phyloP scores from a whole-genome alignment of 2,113 vertebrate genomes.

The Colossoma macropomum region DNA sequence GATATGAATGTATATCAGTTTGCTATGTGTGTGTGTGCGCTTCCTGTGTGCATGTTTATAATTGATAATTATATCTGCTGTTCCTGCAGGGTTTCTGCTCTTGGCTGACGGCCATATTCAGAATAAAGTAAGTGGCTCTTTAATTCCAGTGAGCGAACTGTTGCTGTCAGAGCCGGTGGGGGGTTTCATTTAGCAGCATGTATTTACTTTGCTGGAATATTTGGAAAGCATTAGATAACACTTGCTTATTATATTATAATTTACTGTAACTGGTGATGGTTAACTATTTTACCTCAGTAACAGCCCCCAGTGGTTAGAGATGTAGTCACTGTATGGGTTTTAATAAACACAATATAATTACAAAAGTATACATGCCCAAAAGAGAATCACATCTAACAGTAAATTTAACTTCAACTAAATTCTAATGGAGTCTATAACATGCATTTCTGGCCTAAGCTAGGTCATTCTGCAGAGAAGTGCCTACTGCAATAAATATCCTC shows the following conservation, averaged over 20 bases:
- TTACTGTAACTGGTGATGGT: too few species aligned
- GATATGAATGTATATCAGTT: too few species aligned
- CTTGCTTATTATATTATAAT: too few species aligned
- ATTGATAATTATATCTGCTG: slow-evolving; percentile 13
- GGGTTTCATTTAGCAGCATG: background rate
- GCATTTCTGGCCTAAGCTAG: too few species aligned
- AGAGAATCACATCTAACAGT: too few species aligned
- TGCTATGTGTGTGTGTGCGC: background rate
- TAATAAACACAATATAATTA: too few species aligned
- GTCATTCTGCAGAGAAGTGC: background rate
- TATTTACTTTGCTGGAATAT: background rate
- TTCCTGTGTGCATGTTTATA: background rate
- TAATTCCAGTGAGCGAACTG: background rate
- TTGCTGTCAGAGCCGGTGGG: background rate
- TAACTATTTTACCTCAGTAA: too few species aligned
- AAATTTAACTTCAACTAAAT: too few species aligned
- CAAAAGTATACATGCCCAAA: too few species aligned
- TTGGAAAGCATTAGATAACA: background rate
- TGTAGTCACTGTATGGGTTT: too few species aligned
- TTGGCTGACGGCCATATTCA: slow-evolving; percentile 97
- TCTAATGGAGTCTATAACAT: background rate
- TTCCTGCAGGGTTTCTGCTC: slow-evolving; percentile 91
- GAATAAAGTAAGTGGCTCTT: slow-evolving; percentile 93
- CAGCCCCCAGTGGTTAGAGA: too few species aligned
- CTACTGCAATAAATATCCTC: too few species aligned